Conservation (phyloP, 2,888 invertebrate species). For the Troilus luridus region DNA sequence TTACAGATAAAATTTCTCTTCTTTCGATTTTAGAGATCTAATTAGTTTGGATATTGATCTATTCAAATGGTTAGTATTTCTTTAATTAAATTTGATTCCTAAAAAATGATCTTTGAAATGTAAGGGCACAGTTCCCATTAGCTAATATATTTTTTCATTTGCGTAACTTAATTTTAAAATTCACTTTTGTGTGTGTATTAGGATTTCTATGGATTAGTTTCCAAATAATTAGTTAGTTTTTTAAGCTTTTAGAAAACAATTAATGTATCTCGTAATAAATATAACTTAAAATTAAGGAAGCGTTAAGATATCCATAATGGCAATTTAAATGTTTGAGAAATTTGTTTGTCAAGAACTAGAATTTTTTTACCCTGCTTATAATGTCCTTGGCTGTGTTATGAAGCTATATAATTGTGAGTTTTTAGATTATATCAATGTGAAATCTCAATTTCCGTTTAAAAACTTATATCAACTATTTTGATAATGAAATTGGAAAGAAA, state of each 20-base stretch:
- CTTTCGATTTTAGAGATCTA: too few relatives aligned
- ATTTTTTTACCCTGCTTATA: neutral
- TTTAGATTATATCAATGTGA: neutral
- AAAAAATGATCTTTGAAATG: neutral
- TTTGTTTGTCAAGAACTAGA: neutral
- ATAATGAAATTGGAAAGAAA: neutral
- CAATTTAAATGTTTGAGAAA: neutral
- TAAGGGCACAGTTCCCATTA: neutral
- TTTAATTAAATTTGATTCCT: neutral
- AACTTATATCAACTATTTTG: neutral
- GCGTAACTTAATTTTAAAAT: neutral
- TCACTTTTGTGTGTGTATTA: neutral
- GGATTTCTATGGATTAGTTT: neutral
- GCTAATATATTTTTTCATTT: neutral
- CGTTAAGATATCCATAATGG: neutral
- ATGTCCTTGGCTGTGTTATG: slow-evolving; percentile 16
- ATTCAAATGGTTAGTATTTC: neutral
- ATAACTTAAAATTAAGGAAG: neutral
- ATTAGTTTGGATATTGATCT: neutral
- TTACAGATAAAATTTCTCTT: too few relatives aligned
- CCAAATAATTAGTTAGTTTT: neutral
- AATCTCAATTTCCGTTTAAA: neutral
- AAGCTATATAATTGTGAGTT: neutral
- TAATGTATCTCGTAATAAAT: neutral
- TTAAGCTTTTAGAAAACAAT: neutral